Evolutionary conservation across 2,888 invertebrate species (phyloP), one percentile per base, ranked within the genome.

Genomic region (Pristionchus mayeri): DNA sequence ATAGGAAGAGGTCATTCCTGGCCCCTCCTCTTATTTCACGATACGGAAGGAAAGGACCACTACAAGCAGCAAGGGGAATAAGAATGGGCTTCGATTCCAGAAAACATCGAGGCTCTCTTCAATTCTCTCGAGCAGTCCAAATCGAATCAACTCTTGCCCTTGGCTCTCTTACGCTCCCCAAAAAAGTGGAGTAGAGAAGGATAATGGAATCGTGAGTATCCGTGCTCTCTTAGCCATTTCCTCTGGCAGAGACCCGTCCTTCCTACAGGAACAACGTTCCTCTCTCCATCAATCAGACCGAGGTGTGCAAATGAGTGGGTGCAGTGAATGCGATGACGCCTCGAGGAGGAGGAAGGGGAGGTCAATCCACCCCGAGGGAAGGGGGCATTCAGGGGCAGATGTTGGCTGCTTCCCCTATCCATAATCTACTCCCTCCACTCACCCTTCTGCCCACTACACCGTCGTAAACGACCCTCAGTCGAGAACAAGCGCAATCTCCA

Each of bases 61-160:
- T 7, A 7, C 13, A n/a, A n/a, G n/a, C n/a, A n/a, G n/a, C n/a
- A n/a, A n/a, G n/a, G n/a, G n/a, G 40, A 40, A 71, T 40, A n/a
- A 71, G n/a, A 21, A 63, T 54, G 54, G 37, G 71, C 24, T 67
- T 21, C 21, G 44, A 37, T 40, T 71, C 40, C 71, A 71, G 71
- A 71, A 71, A n/a, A 71, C 11, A 71, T 44, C 34, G 2, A 40
- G 24, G 71, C 9, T 71, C 37, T 67, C 6, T 21, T 24, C 67
- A 9, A 2, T 34, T 34, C 63, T 71, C 40, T 37, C 71, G 44
- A 40, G 24, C 24, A 9, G 71, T 3, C n/a, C 37, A 71, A 71
- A 71, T 71, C 44, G 71, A 71, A 71, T 71, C 71, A 71, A 71
- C 71, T 71, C 71, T 71, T 71, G 71, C 71, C 71, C 71, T 71